A percentile compares a stretch with the other conserved stretches of the same genome.
Evolutionary conservation across 2,113 vertebrate species (phyloP).

Genomic region (Cariama cristata): DNA sequence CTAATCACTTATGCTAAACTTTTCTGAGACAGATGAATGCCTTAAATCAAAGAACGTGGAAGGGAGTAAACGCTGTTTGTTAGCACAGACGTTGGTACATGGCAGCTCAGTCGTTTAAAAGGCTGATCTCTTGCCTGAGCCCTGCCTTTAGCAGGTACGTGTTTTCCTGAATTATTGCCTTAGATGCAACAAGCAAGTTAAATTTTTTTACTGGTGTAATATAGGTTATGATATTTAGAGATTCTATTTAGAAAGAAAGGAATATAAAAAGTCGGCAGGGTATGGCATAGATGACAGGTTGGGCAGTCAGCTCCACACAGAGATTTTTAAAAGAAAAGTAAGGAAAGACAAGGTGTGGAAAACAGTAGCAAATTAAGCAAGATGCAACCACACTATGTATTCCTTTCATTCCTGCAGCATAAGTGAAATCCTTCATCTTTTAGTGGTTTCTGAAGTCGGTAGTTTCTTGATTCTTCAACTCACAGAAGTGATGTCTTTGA

Average conservation of each 20-base stretch:
- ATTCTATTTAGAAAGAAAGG: neutral
- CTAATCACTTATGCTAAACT: neutral
- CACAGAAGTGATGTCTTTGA: neutral
- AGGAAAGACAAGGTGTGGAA: neutral
- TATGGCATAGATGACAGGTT: neutral
- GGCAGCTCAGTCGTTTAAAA: neutral
- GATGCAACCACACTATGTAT: neutral
- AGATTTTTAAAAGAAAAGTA: neutral
- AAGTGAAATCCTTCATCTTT: neutral
- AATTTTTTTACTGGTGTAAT: neutral
- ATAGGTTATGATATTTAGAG: neutral
- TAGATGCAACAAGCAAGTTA: neutral
- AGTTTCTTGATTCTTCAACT: neutral
- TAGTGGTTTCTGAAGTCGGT: neutral
- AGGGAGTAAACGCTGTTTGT: neutral
- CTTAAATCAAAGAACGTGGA: neutral
- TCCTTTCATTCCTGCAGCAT: neutral
- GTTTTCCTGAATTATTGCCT: neutral
- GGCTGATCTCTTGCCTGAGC: neutral
- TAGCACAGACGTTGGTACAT: neutral
- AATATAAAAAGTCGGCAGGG: neutral
- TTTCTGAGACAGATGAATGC: neutral
- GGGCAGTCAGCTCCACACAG: neutral
- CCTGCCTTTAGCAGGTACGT: neutral
- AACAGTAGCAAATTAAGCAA: neutral